These are phyloP conservation scores for Nomia melanderi DNA, from an alignment of 1,140 invertebrate species.

Conservation along the genomic window DNA sequence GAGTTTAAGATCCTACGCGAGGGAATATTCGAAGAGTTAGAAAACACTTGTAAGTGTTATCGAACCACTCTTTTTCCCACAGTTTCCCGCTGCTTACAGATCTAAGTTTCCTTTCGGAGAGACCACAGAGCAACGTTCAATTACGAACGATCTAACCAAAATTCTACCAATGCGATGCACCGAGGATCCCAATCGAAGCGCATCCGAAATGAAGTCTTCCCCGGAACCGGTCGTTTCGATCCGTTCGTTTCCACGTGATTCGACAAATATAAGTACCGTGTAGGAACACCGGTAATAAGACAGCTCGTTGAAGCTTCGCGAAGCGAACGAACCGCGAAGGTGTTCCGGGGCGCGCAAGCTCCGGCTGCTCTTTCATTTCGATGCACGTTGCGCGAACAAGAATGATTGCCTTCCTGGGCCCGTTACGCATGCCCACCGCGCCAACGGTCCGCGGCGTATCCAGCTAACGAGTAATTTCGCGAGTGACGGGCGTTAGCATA, in stretches of 20 bases:
- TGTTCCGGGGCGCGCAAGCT: neutral
- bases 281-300: neutral
- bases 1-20: too few relatives aligned
- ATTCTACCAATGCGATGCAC: too few relatives aligned
- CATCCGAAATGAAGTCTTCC: neutral
- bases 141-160: too few relatives aligned
- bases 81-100: too few relatives aligned
- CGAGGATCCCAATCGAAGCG: neutral
- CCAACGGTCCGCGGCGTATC: neutral
- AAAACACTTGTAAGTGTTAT: too few relatives aligned
- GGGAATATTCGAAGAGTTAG: too few relatives aligned
- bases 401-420: neutral
- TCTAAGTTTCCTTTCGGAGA: too few relatives aligned
- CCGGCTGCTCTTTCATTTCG: neutral
- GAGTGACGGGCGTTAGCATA: constrained; percentile 7
- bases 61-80: too few relatives aligned
- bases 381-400: neutral
- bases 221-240: neutral
- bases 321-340: neutral
- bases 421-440: neutral
- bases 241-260: neutral
- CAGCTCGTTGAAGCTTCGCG: neutral
- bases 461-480: neutral
- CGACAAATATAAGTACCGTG: neutral
- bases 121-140: too few relatives aligned